Base-by-base conservation (phyloP, 1,140 invertebrate genomes). In the Drosophila malerkotliana region DNA sequence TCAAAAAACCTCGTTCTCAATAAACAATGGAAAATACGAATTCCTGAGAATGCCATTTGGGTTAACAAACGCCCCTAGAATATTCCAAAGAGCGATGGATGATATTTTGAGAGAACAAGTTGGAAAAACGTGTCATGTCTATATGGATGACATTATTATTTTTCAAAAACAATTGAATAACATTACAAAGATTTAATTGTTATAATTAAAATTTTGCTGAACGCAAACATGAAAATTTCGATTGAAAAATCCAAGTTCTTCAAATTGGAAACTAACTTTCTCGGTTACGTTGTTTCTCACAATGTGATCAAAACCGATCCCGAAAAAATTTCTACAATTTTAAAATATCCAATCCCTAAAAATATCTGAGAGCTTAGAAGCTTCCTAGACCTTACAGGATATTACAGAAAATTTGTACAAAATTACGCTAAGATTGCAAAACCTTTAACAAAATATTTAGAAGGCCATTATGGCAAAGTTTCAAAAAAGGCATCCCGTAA, bases 211-310 rank as follows among this genome's bases (percentile, higher is more conserved):
- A 56, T 56, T 10, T 44, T 56, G 9, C 14, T 26, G 10, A 56
- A 14, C 1, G 37, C 10, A 30, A 57, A 57, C 3, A 57, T 57
- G 55, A 57, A 57, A 21, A 57, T 57, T 2, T 30, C 14, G 4
- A 8, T 57, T 0, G 55, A 45, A 32, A 57, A 57, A 57, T 57
- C 39, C 4, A 53, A 53, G 7, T 21, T 21, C 15, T 55, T 55
- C 6, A 34, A 24, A 37, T 10, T 14, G 4, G 12, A 56, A 44
- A 41, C 37, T 3, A 44, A 5, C 3, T 56, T 44, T 18, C 8
- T 56, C 1, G 53, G 53, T 5, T 56, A 41, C 21, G 5, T 26
- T 1, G 53, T 44, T 5, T 44, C 37, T 1, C 21, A 55, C 12
- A 56, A 34, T 28, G 24, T 28, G 1, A 49, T 49, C 1, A 47